Evolutionary conservation across 2,888 invertebrate genomes (phyloP), one percentile per base, ranked within the genome.

Genomic region (Globia sparganii): DNA sequence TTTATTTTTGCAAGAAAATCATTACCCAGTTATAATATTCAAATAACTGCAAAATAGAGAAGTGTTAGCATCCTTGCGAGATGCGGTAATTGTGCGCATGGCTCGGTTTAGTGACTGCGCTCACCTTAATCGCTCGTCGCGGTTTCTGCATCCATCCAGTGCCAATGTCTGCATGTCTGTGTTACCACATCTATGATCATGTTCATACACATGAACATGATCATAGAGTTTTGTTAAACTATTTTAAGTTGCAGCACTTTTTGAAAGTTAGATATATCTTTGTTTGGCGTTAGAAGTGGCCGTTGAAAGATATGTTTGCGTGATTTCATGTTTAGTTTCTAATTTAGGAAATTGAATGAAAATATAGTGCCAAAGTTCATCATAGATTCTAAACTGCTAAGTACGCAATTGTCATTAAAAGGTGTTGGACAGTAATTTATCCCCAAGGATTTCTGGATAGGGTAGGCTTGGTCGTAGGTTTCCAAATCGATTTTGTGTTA

Each of bases 71-170:
- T 62, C 70, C 40, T 70, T 58, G 37, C 21, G 34, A 61, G 37
- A 62, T 40, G 56, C 81, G 40, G 46, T 81, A 61, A 77, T 77
- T 62, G 53, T 21, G 64, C 64, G 28, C 56, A n/a, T 77, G 56
- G 34, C 15, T 66, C 34, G 43, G 53, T 40, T 67, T 64, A 68
- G 34, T 68, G 62, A 43, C 69, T 70, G 66, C 79, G 43, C 66
- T 75, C 61, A 68, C 40, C 62, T 37, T 69, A 69, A 78, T 70
- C 65, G 18, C 21, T 13, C 18, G 83, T 81, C 65, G 65, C 66
- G 71, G 83, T 75, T 40, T 58, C 66, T 76, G 81, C 61, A 18
- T 67, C 40, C 34, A 43, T n/a, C 58, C 68, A 74, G 46, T 80
- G 49, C 74, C 80, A 58, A 80, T 74, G 64, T 71, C 37, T 59